phyloP scores from a whole-genome alignment of 53 echinoderm and acorn worm genomes.

The Arbacia lixula region DNA sequence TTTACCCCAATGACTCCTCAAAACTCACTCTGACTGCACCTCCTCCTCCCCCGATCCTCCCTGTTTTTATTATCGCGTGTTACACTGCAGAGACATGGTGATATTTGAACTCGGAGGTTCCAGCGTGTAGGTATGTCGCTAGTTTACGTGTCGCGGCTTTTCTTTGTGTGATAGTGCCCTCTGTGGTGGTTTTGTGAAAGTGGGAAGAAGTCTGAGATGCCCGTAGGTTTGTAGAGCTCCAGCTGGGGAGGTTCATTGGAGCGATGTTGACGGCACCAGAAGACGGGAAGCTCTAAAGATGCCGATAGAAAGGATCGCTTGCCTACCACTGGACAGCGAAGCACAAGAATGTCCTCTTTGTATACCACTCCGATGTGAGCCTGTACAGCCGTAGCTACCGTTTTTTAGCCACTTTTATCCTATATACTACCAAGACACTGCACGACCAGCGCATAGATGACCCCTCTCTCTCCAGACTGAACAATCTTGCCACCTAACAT shows the following conservation, averaged over 20 bases:
- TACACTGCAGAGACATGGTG: too few species aligned
- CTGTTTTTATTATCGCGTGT: neutral
- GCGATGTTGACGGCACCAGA: neutral
- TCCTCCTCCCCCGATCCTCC: neutral
- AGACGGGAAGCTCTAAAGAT: too few species aligned
- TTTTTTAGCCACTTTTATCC: constrained; percentile 11
- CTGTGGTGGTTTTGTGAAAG: neutral
- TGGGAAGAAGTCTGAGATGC: neutral
- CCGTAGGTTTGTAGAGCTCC: neutral
- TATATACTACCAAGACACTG: constrained; percentile 1
- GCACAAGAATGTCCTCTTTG: too few species aligned
- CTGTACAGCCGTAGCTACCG: constrained; percentile 16
- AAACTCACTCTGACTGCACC: too few species aligned
- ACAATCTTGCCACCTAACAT: constrained; percentile 16
- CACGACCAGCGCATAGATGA: neutral
- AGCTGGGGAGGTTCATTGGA: neutral
- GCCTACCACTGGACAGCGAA: constrained; percentile 10
- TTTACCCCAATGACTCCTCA: neutral
- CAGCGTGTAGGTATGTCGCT: too few species aligned
- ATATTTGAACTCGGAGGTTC: too few species aligned
- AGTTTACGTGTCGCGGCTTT: too few species aligned
- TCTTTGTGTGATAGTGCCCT: too few species aligned
- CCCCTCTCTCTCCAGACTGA: neutral
- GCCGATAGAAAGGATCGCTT: too few species aligned
- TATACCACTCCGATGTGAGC: constrained; percentile 4